Evolutionary conservation across 2,113 vertebrate genomes (phyloP).

Genomic region (Malurus melanocephalus): DNA sequence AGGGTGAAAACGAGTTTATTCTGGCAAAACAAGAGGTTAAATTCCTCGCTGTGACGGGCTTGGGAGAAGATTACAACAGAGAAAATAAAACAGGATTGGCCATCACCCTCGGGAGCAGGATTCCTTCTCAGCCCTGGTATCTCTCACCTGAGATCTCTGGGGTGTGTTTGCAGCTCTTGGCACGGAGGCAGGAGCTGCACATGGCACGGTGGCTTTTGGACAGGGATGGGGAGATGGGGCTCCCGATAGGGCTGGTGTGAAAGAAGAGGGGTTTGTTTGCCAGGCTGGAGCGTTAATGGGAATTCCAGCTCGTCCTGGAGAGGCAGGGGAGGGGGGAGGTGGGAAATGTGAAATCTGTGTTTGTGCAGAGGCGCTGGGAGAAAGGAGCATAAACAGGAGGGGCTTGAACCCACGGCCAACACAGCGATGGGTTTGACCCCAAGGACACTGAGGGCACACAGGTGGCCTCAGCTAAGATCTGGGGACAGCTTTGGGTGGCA

Average conservation of each 20-base stretch:
- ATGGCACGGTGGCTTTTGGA: not conserved
- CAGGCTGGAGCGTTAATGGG: not conserved
- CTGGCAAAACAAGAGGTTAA: slow-evolving; percentile 28
- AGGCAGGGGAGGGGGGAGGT: not conserved
- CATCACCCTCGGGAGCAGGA: not conserved
- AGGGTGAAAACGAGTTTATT: slow-evolving; percentile 35
- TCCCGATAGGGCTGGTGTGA: not conserved
- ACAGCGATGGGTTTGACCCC: not conserved
- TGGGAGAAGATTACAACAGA: not conserved
- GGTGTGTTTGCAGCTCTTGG: not conserved
- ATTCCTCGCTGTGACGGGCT: not conserved
- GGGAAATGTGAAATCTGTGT: not conserved
- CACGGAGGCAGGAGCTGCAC: not conserved
- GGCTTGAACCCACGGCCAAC: not conserved
- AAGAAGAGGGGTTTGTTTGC: not conserved
- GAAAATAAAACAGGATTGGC: not conserved
- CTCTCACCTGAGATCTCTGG: slow-evolving; percentile 14
- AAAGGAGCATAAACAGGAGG: not conserved
- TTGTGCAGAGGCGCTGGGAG: not conserved
- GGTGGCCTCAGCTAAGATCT: not conserved
- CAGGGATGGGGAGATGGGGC: not conserved
- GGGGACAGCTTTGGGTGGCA: not conserved
- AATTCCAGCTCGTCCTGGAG: not conserved
- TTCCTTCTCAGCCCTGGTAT: not conserved
- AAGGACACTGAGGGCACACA: not conserved